Base-by-base conservation (phyloP, 2,888 invertebrate species). In the Drosophila gaucha region DNA sequence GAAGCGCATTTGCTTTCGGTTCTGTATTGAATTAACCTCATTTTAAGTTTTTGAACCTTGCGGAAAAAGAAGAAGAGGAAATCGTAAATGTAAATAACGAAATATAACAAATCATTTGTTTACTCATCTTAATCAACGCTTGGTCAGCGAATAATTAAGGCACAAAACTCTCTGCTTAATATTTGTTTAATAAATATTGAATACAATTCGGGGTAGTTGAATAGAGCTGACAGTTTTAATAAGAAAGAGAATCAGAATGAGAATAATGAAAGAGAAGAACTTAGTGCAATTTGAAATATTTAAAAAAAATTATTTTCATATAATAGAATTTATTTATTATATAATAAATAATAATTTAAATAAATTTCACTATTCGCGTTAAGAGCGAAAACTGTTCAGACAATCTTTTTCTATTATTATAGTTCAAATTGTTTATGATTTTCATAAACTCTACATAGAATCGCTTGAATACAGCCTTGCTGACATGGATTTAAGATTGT, bases 51-150 rank as follows among this genome's bases (percentile, higher is more conserved):
- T 14, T 35, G 50, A 51, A 12, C 47, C 18, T 16, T 26, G 28
- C 24, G 30, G 20, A 9, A 20, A 2, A 36, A 47, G 12, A 51
- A 28, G 46, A 41, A 49, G 51, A 44, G 20, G 0, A 22, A 52
- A 20, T 36, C 35, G 64, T 56, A 55, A 36, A 12, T 46, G 28
- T 36, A 38, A 24, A 14, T 24, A 57, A n/a, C n/a, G 16, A 33
- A 56, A 43, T 28, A n/a, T 36, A 22, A 49, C 44, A 49, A 52
- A 30, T 47, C 9, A 14, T 46, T 54, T 59, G 50, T 60, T 50
- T 39, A 65, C 52, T 46, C 47, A 44, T 50, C 49, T 70, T 70
- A 70, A 49, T 79, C 77, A 77, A 55, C 64, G 44, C 44, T 66
- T 43, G 20, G 49, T 58, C 58, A 71, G n/a, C n/a, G n/a, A n/a